A percentile compares a stretch with the other conserved stretches of the same genome.
Evolutionary conservation across 2,888 invertebrate genomes (phyloP).

Genomic region (Ethmia dodecea): DNA sequence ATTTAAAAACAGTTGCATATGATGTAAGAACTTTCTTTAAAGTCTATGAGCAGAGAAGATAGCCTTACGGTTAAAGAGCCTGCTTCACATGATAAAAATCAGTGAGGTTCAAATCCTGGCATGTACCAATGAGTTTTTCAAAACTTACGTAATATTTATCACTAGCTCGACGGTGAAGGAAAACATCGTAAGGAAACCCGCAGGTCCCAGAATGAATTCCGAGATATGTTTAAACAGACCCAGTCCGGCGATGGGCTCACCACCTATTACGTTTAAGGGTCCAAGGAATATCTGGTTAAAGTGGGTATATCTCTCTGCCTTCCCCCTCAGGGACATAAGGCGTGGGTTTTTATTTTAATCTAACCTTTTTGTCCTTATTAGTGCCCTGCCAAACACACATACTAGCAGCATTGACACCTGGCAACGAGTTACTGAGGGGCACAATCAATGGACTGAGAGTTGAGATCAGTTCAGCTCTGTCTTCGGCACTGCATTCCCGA

Average conservation of each 20-base stretch:
- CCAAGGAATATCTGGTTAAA: background rate
- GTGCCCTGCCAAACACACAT: conserved; percentile 93
- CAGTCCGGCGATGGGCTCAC: background rate
- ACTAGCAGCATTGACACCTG: conserved; percentile 89
- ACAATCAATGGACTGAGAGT: conserved; percentile 82
- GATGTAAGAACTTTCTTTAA: too few species aligned
- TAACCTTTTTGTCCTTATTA: conserved; percentile 85
- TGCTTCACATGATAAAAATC: too few species aligned
- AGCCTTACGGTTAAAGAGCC: too few species aligned
- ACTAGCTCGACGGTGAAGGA: too few species aligned
- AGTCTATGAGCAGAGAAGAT: too few species aligned
- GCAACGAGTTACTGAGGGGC: conserved; percentile 84
- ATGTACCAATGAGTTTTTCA: too few species aligned
- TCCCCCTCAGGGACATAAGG: background rate
- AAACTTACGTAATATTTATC: too few species aligned
- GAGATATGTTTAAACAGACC: too few species aligned
- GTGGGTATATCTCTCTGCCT: background rate
- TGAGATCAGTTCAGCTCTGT: conserved; percentile 86
- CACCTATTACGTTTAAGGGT: background rate
- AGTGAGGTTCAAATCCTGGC: too few species aligned
- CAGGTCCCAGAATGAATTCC: too few species aligned
- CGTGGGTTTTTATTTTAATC: background rate
- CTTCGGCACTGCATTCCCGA: conserved; percentile 82
- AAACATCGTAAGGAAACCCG: too few species aligned
- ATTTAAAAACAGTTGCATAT: too few species aligned